Conservation (phyloP, 2,888 invertebrate genomes). For the Dugesia japonica region DNA sequence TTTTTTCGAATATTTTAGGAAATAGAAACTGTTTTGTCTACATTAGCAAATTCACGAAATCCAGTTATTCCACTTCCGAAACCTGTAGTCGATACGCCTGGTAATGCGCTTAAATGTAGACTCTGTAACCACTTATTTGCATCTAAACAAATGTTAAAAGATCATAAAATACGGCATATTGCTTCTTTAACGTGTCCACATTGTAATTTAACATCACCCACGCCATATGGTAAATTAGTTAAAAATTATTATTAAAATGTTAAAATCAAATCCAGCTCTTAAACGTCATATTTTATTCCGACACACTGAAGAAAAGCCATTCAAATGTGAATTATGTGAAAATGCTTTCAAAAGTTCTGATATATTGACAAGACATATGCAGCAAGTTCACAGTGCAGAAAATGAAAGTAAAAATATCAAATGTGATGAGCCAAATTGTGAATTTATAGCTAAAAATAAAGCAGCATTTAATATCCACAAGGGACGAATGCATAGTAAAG, state of each 20-base stretch:
- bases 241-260: background rate
- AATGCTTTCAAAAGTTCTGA: background rate
- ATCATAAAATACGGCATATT: constrained; percentile 25
- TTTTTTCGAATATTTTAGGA: no score
- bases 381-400: no score
- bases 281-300: constrained; percentile 21
- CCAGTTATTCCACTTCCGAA: no score
- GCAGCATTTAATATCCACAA: no score
- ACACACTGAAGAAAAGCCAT: constrained; percentile 20
- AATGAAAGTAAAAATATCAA: no score
- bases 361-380: background rate
- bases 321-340: background rate
- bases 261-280: background rate
- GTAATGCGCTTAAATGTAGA: background rate
- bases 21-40: no score
- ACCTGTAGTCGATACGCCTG: background rate
- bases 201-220: background rate
- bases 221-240: background rate
- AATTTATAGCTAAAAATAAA: no score
- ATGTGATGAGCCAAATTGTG: no score
- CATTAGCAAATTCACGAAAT: no score
- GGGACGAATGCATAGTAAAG: no score
- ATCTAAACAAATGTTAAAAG: constrained; percentile 14
- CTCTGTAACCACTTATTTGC: constrained; percentile 17
- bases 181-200: constrained; percentile 17